Percentiles rank a stretch among this genome's conserved stretches.
These are phyloP conservation scores for Caenorhabditis becei DNA, from an alignment of 2,888 invertebrate species.

Conservation along the genomic window DNA sequence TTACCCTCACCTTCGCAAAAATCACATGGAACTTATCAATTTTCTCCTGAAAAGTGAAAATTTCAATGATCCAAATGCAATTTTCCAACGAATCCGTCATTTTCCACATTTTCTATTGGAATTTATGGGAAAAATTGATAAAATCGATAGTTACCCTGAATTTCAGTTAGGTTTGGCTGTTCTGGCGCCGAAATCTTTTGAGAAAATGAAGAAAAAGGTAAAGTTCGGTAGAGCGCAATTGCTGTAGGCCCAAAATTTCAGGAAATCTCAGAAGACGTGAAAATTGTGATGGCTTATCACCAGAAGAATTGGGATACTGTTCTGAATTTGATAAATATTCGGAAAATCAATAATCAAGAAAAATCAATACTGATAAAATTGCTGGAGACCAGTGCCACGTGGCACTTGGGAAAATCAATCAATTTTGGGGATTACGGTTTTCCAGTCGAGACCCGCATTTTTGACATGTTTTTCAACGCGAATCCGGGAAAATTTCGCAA, in stretches of 20 bases:
- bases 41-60: not conserved
- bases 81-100: not conserved
- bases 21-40: not conserved
- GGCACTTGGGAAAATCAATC: constrained; percentile 15
- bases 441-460: constrained; percentile 34
- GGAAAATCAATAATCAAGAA: not conserved
- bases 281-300: constrained; percentile 1
- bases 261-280: not conserved
- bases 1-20: not conserved
- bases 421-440: not conserved
- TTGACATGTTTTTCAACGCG: constrained; percentile 26
- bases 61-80: not conserved
- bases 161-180: not conserved
- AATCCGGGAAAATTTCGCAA: not conserved
- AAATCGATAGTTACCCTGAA: not conserved
- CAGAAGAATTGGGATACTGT: constrained; percentile 17
- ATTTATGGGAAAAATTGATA: not conserved
- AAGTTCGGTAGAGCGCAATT: not conserved
- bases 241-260: not conserved
- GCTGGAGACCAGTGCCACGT: constrained; percentile 5
- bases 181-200: not conserved
- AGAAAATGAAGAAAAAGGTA: not conserved
- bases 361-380: not conserved
- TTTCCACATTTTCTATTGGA: not conserved
- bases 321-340: not conserved